A percentile compares a stretch with the other conserved stretches of the same genome.
These are phyloP conservation scores for Sebastes minor DNA, from an alignment of 2,797 vertebrate genomes.

Conservation along the genomic window DNA sequence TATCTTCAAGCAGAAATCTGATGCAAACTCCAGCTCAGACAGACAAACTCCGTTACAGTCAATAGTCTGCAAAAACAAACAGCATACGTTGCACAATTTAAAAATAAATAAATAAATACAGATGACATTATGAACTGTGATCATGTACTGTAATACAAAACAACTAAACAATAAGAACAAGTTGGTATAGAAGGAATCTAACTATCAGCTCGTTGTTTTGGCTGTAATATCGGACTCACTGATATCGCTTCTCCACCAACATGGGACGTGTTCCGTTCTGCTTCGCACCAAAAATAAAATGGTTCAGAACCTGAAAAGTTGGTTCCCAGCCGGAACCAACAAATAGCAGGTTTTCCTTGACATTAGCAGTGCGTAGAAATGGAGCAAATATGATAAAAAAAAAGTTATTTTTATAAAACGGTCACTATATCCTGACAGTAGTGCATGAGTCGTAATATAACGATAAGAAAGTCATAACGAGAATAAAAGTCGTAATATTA, in stretches of 20 bases:
- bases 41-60: slow-evolving; percentile 86
- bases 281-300: background rate
- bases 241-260: background rate
- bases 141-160: background rate
- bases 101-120: background rate
- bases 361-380: no score
- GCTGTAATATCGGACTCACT: background rate
- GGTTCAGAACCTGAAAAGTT: background rate
- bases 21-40: slow-evolving; percentile 90
- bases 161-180: background rate
- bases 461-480: no score
- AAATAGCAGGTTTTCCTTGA: background rate
- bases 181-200: background rate
- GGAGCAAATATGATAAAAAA: no score
- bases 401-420: no score
- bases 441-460: no score
- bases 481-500: no score
- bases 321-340: background rate
- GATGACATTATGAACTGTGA: background rate
- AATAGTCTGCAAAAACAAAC: slow-evolving; percentile 79
- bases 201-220: background rate
- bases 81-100: background rate
- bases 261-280: background rate
- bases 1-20: slow-evolving; percentile 88
- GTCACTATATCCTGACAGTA: no score